Conservation (phyloP, 2,797 vertebrate genomes). For the Lates japonicus region DNA sequence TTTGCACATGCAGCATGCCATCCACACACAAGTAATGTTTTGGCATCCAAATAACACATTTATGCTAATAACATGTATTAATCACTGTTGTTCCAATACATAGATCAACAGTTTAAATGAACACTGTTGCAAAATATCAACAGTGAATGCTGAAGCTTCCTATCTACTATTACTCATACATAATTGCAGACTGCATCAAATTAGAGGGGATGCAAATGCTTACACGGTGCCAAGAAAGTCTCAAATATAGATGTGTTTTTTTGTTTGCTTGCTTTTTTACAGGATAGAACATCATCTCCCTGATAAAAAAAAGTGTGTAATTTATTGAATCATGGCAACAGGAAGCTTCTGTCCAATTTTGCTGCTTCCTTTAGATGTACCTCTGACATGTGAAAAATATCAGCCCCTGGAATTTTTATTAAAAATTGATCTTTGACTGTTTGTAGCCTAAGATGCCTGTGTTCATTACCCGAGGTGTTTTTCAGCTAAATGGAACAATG, state of each 20-base stretch:
- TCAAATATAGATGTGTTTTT: constrained; percentile 37
- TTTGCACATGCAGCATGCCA: constrained; percentile 49
- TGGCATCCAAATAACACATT: constrained; percentile 56
- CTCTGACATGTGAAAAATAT: constrained; percentile 55
- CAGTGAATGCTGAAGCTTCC: constrained; percentile 55
- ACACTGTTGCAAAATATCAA: constrained; percentile 59
- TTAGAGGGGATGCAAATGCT: constrained; percentile 56
- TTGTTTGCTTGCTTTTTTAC: constrained; percentile 9
- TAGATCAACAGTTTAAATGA: constrained; percentile 66
- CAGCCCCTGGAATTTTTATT: constrained; percentile 34
- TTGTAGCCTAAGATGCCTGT: constrained; percentile 40
- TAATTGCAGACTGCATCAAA: constrained; percentile 70
- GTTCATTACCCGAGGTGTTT: constrained; percentile 46
- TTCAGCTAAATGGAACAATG: constrained; percentile 46
- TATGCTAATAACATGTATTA: constrained; percentile 72
- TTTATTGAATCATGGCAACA: constrained; percentile 46
- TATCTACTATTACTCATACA: constrained; percentile 64
- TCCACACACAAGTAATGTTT: constrained; percentile 51
- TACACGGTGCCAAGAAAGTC: constrained; percentile 39
- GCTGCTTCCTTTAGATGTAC: constrained; percentile 27
- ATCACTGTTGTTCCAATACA: constrained; percentile 63
- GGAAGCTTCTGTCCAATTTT: constrained; percentile 25
- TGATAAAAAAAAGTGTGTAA: constrained; percentile 23
- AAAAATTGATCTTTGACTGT: constrained; percentile 63
- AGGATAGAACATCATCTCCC: constrained; percentile 28